Conservation (phyloP, 2,888 invertebrate genomes). For the Parthenolecanium corni region DNA sequence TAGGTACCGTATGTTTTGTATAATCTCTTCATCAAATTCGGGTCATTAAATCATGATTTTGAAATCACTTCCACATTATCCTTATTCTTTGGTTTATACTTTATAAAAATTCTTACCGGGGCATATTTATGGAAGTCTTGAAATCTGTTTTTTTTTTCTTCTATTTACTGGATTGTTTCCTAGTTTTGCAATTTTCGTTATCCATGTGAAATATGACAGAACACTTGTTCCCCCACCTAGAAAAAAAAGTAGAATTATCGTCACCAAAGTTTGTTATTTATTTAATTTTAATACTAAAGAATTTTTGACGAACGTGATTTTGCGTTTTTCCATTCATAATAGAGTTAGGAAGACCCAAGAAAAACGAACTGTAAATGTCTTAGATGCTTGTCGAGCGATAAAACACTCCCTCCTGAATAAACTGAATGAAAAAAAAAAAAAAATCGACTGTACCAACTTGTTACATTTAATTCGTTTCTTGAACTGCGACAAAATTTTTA, state of each 20-base stretch:
- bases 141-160: too few relatives aligned
- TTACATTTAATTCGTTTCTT: neutral
- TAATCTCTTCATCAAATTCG: too few relatives aligned
- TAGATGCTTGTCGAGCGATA: neutral
- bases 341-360: neutral
- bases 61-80: too few relatives aligned
- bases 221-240: too few relatives aligned
- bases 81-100: too few relatives aligned
- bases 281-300: constrained; percentile 1
- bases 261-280: neutral
- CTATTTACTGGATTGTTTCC: too few relatives aligned
- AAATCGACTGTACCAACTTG: neutral
- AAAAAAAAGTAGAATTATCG: neutral
- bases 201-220: too few relatives aligned
- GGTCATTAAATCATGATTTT: too few relatives aligned
- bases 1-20: too few relatives aligned
- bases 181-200: too few relatives aligned
- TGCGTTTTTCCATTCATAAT: constrained; percentile 6
- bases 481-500: neutral
- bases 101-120: too few relatives aligned
- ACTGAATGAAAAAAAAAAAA: neutral
- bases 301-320: constrained; percentile 20
- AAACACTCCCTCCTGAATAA: neutral
- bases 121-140: too few relatives aligned
- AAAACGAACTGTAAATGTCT: neutral